phyloP scores from a whole-genome alignment of 2,113 vertebrate species.

The Proteles cristata region DNA sequence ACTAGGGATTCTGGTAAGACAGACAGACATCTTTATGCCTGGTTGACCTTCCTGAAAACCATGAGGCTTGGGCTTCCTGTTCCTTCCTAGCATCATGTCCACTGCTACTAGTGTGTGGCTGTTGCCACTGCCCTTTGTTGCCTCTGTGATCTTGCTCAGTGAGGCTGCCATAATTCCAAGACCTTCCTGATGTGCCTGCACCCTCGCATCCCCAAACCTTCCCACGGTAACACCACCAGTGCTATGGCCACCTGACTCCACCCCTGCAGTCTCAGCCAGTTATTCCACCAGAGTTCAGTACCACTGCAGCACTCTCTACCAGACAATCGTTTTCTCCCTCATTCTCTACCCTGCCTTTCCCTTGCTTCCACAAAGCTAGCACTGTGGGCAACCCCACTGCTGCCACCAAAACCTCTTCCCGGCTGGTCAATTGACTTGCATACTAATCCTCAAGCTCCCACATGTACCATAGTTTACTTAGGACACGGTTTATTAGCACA shows the following conservation, averaged over 20 bases:
- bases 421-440: background rate
- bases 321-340: background rate
- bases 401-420: background rate
- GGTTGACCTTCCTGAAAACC: background rate
- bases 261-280: background rate
- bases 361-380: background rate
- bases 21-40: background rate
- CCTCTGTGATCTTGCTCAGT: background rate
- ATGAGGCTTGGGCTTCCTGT: background rate
- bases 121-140: background rate
- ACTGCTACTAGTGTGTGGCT: background rate
- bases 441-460: background rate
- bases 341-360: background rate
- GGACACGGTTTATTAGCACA: background rate
- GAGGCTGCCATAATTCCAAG: background rate
- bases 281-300: background rate
- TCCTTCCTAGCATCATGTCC: background rate
- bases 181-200: background rate
- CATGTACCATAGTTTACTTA: background rate
- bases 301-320: background rate
- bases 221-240: background rate
- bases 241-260: background rate
- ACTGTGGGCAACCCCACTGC: background rate
- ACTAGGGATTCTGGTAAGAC: background rate
- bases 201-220: background rate